Evolutionary conservation across 2,888 invertebrate genomes (phyloP), one percentile per base, ranked within the genome.

Genomic region (Argyresthia albistria): DNA sequence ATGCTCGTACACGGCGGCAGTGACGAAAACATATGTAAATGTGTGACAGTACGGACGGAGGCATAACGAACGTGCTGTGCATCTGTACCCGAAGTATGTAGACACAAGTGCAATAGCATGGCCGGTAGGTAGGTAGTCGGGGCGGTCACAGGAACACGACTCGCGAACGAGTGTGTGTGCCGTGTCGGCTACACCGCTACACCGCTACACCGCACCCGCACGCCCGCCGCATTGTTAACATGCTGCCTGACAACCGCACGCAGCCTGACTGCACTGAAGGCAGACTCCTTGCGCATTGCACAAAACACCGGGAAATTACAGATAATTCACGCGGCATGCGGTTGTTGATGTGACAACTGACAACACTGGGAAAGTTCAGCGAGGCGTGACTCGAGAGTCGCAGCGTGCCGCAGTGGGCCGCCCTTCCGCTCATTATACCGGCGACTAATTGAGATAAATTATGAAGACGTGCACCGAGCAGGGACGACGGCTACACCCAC

Each of bases 361-460:
- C 46, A 46, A 15, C 43, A 50, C 16, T 47, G 54, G 53, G 53
- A 56, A 50, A 54, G 53, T 53, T 54, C 56, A 53, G 25, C 54
- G 53, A 47, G 54, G 58, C 55, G 55, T 55, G 52, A 49, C 53
- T 55, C 50, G 55, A 25, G 37, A 51, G 50, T 46, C 50, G 46
- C 11, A 46, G 49, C 12, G 35, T 36, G 35, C 15, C 35, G 51
- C 45, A 48, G 53, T 62, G 67, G 60, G 66, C 69, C 74, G 69
- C 73, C 76, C 80, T 80, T 80, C 80, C 79, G 76, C 80, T 82
- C 79, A 80, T 84, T 84, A 84, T 67, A 66, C 62, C 54, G 58
- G 54, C 69, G 74, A 76, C 82, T 84, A 84, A 84, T 84, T 83
- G 83, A 80, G 82, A 84, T 81, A 81, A 82, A 84, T 81, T 80